A percentile compares a stretch with the other conserved stretches of the same genome.
These are phyloP conservation scores for Octopus bimaculoides DNA, from an alignment of 1,140 invertebrate species.

Conservation along the genomic window DNA sequence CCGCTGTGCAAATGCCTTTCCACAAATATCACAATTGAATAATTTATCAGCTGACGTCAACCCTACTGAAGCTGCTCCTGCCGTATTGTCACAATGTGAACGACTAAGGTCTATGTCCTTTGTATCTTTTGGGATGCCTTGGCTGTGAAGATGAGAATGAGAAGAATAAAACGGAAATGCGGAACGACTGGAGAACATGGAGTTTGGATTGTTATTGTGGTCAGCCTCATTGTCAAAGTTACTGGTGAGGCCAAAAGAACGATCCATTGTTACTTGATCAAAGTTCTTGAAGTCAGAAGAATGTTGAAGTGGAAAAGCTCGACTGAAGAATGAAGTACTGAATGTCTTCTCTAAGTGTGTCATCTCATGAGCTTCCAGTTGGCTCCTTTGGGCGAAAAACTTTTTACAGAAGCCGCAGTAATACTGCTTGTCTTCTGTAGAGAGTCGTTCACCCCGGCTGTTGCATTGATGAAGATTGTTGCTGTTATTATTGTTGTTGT, in stretches of 20 bases:
- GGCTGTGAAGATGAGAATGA: slow-evolving; percentile 18
- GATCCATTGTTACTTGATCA: slow-evolving; percentile 17
- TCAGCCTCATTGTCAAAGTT: slow-evolving; percentile 57
- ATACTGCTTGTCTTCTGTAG: slow-evolving; percentile 72
- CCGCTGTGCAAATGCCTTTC: slow-evolving; percentile 80
- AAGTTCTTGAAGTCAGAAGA: slow-evolving; percentile 71
- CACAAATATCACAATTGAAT: slow-evolving; percentile 65
- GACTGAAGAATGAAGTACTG: not conserved
- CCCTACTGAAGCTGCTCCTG: not conserved
- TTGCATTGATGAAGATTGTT: slow-evolving; percentile 15
- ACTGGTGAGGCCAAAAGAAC: slow-evolving; percentile 18
- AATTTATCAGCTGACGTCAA: slow-evolving; percentile 20
- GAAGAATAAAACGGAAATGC: slow-evolving; percentile 23
- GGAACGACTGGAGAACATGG: not conserved
- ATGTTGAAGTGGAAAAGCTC: slow-evolving; percentile 62
- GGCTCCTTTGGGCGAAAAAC: slow-evolving; percentile 76
- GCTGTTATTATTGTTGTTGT: slow-evolving; percentile 17
- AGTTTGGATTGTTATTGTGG: slow-evolving; percentile 58
- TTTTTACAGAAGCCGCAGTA: slow-evolving; percentile 73
- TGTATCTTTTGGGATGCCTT: slow-evolving; percentile 20
- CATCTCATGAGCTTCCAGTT: slow-evolving; percentile 21
- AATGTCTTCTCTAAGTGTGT: slow-evolving; percentile 36
- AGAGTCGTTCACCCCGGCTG: slow-evolving; percentile 16
- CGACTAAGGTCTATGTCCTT: slow-evolving; percentile 24
- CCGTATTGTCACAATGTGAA: slow-evolving; percentile 19